A percentile compares a stretch with the other conserved stretches of the same genome.
phyloP scores from a whole-genome alignment of 2,888 invertebrate genomes.

The Muscina levida region DNA sequence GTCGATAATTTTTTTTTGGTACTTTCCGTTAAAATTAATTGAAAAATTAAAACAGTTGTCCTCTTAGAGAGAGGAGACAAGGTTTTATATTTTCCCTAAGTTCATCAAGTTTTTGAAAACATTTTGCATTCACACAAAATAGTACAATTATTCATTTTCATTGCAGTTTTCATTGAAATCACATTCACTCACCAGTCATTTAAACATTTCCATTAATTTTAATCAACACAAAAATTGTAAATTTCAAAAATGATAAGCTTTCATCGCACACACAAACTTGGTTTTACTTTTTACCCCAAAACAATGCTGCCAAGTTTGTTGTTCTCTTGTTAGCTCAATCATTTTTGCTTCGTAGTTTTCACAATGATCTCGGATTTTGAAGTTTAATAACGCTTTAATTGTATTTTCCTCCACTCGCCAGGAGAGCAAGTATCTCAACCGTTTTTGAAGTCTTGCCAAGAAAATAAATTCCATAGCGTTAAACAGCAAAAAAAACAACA shows the following conservation, averaged over 20 bases:
- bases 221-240: constrained; percentile 60
- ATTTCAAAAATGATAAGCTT: constrained; percentile 62
- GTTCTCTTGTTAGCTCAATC: constrained; percentile 48
- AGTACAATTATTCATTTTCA: constrained; percentile 55
- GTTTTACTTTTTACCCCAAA: constrained; percentile 12
- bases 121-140: constrained; percentile 51
- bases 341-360: constrained; percentile 77
- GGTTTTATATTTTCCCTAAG: constrained; percentile 17
- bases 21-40: constrained; percentile 35
- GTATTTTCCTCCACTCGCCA: constrained; percentile 40
- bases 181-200: constrained; percentile 15
- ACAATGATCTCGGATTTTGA: constrained; percentile 78
- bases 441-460: background rate
- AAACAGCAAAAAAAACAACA: constrained; percentile 64
- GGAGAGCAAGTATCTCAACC: background rate
- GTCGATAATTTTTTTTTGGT: constrained; percentile 40
- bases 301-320: no score
- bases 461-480: constrained; percentile 57
- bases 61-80: background rate
- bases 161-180: constrained; percentile 39
- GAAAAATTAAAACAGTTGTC: constrained; percentile 1
- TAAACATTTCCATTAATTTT: constrained; percentile 65
- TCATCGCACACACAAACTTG: background rate
- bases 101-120: constrained; percentile 3
- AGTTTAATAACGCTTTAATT: constrained; percentile 71